A percentile compares a stretch with the other conserved stretches of the same genome.
These are phyloP conservation scores for Adelognathus sp. DNA, from an alignment of 2,888 invertebrate species.

Conservation along the genomic window DNA sequence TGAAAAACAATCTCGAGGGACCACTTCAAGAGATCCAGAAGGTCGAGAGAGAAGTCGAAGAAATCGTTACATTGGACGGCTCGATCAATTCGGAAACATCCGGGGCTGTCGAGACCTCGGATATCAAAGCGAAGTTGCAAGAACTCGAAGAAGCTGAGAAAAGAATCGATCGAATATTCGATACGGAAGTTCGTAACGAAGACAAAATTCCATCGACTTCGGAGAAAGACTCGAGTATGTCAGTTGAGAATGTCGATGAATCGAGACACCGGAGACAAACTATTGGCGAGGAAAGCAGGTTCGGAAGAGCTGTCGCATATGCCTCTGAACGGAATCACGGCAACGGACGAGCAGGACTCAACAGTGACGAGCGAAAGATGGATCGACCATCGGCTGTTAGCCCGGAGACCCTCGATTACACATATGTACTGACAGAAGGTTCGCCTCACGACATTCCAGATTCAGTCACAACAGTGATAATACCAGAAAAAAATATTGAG, in stretches of 20 bases:
- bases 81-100: neutral
- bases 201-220: neutral
- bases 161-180: slow-evolving; percentile 55
- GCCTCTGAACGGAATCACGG: neutral
- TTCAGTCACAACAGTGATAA: slow-evolving; percentile 76
- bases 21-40: slow-evolving; percentile 62
- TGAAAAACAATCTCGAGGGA: slow-evolving; percentile 45
- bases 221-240: neutral
- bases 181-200: slow-evolving; percentile 19
- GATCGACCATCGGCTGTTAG: slow-evolving; percentile 19
- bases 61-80: slow-evolving; percentile 46
- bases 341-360: neutral
- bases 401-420: slow-evolving; percentile 41
- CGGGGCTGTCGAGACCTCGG: neutral
- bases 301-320: neutral
- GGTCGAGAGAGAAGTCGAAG: slow-evolving; percentile 61
- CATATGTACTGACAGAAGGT: slow-evolving; percentile 75
- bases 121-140: slow-evolving; percentile 55
- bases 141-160: slow-evolving; percentile 63
- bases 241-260: neutral
- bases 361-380: neutral
- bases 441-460: slow-evolving; percentile 76
- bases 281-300: slow-evolving; percentile 13
- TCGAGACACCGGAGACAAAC: neutral
- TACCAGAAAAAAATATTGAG: slow-evolving; percentile 67